phyloP scores from a whole-genome alignment of 2,888 invertebrate species.

The Torymus aiolomorphi region DNA sequence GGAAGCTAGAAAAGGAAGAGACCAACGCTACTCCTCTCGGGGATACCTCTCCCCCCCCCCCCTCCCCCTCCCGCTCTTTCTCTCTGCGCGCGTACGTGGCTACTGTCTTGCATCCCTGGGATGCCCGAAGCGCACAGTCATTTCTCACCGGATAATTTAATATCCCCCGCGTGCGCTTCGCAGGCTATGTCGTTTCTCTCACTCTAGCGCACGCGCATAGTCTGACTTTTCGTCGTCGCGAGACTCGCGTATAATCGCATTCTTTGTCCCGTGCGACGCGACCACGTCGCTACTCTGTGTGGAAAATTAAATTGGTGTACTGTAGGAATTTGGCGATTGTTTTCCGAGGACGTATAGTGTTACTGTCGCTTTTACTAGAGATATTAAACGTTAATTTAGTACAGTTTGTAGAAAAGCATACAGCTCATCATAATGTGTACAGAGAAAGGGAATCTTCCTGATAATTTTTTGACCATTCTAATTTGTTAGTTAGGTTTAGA shows the following conservation, averaged over 20 bases:
- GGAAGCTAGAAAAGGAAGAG: too few relatives aligned
- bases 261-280: not conserved
- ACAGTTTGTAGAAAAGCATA: too few relatives aligned
- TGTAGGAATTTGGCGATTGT: not conserved
- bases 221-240: not conserved
- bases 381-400: not conserved
- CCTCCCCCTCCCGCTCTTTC: too few relatives aligned
- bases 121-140: slow-evolving; percentile 20
- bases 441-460: too few relatives aligned
- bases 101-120: slow-evolving; percentile 1
- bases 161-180: slow-evolving; percentile 20
- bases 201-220: not conserved
- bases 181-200: slow-evolving; percentile 5
- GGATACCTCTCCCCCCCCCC: too few relatives aligned
- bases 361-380: not conserved
- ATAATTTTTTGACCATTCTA: too few relatives aligned
- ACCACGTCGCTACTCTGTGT: not conserved
- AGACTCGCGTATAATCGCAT: not conserved
- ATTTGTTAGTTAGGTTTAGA: too few relatives aligned
- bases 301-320: slow-evolving; percentile 12
- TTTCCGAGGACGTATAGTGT: not conserved
- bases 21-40: too few relatives aligned
- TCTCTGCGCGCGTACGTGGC: too few relatives aligned
- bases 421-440: too few relatives aligned
- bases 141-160: slow-evolving; percentile 53